Evolutionary conservation across 1,140 invertebrate genomes (phyloP), one percentile per base, ranked within the genome.

Genomic region (Cotesia chilonis): DNA sequence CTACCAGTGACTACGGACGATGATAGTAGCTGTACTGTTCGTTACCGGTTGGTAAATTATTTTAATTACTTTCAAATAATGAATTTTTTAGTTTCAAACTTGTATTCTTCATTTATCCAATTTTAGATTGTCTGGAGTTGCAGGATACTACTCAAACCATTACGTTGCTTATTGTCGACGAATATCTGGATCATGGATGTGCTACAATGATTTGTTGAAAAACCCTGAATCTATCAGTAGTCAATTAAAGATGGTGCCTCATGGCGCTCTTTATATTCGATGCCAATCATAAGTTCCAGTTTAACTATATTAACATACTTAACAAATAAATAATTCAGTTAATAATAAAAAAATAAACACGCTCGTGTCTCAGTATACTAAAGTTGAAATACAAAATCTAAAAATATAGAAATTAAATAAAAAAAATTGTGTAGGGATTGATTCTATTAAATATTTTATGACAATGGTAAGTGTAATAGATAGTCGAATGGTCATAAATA

Each of bases 401-500:
- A 17, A 17, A 17, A 17, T 17, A 17, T 17, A 17, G 52, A 63
- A 63, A 63, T 35, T 36, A 70, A 63, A 61, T 5, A n/a, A 52
- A 63, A 51, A 63, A 55, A 5, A 7, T 38, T 12, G 2, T 37
- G 51, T 51, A 14, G 10, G n/a, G 51, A n/a, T 12, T 37, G 17
- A 4, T 28, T 5, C 7, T 28, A 65, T 10, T 4, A 65, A 72
- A 68, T 55, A 12, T 55, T 55, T 12, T 55, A n/a, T 55, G 35
- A 60, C 35, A 65, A 64, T 73, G 72, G 68, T 71, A 71, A 74
- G 70, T 75, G 70, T 75, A 70, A 54, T 72, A 63, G 74, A 70
- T 38, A 72, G 68, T 57, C 59, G 60, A 72, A 72, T 72, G 70
- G 70, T 75, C 70, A 68, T 72, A 52, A 71, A 66, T 72, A 75